Percentiles rank a stretch among this genome's conserved stretches.
phyloP scores from a whole-genome alignment of 1,140 invertebrate genomes.

The Lucilia sericata region DNA sequence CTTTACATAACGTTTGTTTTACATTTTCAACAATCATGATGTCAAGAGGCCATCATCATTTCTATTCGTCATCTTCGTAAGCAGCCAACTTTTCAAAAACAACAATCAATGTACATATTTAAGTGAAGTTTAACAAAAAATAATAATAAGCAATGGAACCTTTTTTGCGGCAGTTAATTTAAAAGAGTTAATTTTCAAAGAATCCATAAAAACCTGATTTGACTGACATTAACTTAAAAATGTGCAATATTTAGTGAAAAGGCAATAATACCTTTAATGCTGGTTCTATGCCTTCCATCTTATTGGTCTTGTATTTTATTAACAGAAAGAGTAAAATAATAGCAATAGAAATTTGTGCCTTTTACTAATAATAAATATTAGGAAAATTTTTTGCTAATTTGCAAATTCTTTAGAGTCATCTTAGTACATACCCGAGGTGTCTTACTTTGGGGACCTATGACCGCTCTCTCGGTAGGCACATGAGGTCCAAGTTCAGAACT shows the following conservation, averaged over 20 bases:
- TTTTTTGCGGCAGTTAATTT: not conserved
- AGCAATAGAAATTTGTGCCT: too few species aligned
- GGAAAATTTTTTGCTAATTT: too few species aligned
- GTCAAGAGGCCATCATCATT: not conserved
- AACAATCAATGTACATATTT: not conserved
- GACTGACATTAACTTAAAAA: not conserved
- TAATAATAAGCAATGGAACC: not conserved
- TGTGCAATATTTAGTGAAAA: not conserved
- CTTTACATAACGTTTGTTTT: not conserved
- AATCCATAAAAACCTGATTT: not conserved
- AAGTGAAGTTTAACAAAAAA: too few species aligned
- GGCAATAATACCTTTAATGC: not conserved
- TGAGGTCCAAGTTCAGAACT: too few species aligned
- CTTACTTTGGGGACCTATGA: too few species aligned
- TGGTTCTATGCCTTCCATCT: not conserved
- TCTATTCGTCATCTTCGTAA: not conserved
- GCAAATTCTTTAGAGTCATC: too few species aligned
- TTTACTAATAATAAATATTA: too few species aligned
- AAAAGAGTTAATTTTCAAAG: conserved; percentile 7
- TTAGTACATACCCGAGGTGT: too few species aligned
- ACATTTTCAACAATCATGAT: not conserved
- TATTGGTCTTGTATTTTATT: too few species aligned
- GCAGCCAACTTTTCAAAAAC: too few species aligned
- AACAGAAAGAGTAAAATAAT: not conserved
- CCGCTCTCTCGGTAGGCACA: too few species aligned